phyloP scores from a whole-genome alignment of 64 coral and sea anemone species.

The Dendrophyllia cribrosa region DNA sequence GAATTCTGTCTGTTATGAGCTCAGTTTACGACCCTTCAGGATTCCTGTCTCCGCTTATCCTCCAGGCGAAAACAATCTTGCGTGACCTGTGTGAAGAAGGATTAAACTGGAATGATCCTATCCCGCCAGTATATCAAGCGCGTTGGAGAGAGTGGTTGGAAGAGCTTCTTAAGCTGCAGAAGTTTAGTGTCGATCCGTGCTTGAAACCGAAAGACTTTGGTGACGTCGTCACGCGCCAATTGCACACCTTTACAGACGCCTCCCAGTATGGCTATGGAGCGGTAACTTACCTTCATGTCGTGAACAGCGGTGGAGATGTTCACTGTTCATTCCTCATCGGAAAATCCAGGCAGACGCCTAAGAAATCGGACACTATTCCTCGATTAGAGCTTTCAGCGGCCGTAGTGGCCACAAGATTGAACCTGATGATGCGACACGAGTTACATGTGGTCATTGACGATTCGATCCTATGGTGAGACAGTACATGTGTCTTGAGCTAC shows the following conservation, averaged over 20 bases:
- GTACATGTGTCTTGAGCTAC: slow-evolving; percentile 34
- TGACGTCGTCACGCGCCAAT: background rate
- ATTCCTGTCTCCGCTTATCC: too few species aligned
- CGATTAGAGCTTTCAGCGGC: background rate
- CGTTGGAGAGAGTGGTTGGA: background rate
- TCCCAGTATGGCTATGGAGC: background rate
- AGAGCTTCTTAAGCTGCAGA: background rate
- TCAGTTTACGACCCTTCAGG: too few species aligned
- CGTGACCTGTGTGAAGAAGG: too few species aligned
- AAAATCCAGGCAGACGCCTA: slow-evolving; percentile 2
- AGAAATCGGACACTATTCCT: background rate
- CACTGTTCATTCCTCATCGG: slow-evolving; percentile 6
- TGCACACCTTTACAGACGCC: background rate
- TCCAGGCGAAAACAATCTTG: too few species aligned
- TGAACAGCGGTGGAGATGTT: background rate
- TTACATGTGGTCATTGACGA: background rate
- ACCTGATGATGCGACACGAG: background rate
- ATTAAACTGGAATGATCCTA: too few species aligned
- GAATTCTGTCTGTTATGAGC: too few species aligned
- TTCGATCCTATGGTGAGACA: background rate
- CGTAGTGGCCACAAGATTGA: background rate
- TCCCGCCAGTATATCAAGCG: too few species aligned
- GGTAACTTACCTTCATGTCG: background rate
- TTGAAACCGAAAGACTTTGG: background rate
- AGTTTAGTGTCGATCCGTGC: background rate